phyloP scores from a whole-genome alignment of 2,113 vertebrate species.

The Tragelaphus strepsiceros region DNA sequence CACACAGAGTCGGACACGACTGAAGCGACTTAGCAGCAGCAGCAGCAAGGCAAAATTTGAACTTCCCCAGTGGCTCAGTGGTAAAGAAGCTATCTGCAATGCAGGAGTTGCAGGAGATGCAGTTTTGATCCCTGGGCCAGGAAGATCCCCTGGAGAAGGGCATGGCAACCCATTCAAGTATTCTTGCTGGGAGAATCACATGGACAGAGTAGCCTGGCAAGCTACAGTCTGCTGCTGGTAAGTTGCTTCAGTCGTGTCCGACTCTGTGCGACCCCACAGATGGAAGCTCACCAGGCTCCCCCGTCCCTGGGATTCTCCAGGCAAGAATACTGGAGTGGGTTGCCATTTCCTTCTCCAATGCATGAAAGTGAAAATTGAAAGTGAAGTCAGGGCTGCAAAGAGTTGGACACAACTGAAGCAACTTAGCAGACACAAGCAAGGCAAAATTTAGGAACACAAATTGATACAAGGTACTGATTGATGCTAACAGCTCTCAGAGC shows the following conservation, averaged over 20 bases:
- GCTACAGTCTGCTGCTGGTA: background rate
- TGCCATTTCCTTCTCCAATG: no score
- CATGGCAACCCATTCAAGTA: background rate
- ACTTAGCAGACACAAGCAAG: background rate
- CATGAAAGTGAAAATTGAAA: no score
- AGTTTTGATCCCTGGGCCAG: background rate
- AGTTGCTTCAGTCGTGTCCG: no score
- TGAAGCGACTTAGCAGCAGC: no score
- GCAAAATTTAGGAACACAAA: background rate
- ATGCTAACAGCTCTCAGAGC: background rate
- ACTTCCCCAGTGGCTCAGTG: background rate
- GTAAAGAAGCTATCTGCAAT: background rate
- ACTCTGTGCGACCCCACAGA: no score
- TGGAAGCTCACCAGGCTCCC: no score
- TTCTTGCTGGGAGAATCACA: background rate
- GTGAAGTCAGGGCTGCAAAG: background rate
- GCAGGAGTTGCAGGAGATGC: background rate
- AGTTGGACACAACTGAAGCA: background rate
- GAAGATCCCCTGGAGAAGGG: background rate
- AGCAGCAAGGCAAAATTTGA: background rate
- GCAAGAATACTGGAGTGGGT: no score
- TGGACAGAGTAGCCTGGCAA: background rate
- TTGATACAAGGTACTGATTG: background rate
- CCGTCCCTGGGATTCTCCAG: no score
- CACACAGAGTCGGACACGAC: no score